phyloP scores from a whole-genome alignment of 2,888 invertebrate species.

The Epinotia nisella region DNA sequence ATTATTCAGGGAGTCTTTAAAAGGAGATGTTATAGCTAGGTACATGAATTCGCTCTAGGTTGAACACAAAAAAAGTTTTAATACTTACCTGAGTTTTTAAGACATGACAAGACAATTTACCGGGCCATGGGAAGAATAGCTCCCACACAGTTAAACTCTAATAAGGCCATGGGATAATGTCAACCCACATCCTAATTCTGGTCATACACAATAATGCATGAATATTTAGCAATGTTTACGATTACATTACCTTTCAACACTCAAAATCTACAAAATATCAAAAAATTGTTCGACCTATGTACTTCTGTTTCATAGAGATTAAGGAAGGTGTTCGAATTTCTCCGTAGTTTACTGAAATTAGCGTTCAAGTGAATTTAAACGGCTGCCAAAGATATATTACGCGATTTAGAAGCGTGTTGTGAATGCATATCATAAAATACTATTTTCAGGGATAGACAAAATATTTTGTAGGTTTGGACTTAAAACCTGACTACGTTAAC shows the following conservation, averaged over 20 bases:
- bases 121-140: conserved; percentile 1
- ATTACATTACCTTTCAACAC: conserved; percentile 23
- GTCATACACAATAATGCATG: conserved; percentile 19
- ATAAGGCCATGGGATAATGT: conserved; percentile 4
- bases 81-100: conserved; percentile 15
- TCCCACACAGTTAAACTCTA: no score
- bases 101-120: conserved; percentile 8
- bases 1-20: no score
- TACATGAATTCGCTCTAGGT: conserved; percentile 13
- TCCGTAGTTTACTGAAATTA: no score
- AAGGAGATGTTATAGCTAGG: background rate
- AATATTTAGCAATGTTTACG: background rate
- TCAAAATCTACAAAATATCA: background rate
- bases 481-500: no score
- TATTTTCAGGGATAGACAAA: no score
- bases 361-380: no score
- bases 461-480: no score
- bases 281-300: conserved; percentile 22
- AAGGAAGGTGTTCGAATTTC: no score
- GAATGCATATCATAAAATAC: no score
- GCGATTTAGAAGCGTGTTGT: no score
- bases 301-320: no score
- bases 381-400: no score
- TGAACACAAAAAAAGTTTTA: conserved; percentile 16
- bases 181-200: conserved; percentile 22